Base-by-base conservation (phyloP, 2,113 vertebrate species). In the Rhinopomastus cyanomelas region DNA sequence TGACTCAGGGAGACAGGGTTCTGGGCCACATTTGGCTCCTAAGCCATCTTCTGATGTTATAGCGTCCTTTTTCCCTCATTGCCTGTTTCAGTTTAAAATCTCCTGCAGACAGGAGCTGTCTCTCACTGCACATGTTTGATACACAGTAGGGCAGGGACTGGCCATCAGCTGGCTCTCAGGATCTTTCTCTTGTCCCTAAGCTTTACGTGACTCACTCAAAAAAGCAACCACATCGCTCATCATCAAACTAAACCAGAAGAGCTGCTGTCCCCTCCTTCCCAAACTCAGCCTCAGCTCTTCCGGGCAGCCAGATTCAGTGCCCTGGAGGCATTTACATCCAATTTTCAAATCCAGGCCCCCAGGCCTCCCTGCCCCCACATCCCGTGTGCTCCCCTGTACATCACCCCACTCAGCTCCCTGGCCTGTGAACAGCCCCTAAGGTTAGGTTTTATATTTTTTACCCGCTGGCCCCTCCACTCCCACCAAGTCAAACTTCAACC, bases 401-500 rank as follows among this genome's bases (percentile, higher is more conserved):
- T 81, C 90, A 79, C 74, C 87, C 78, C 51, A 69, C 84, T 85
- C 71, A 3, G 16, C 79, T 91, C 83, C 81, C 81, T n/a, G 0
- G 81, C 78, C 90, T 93, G 87, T 76, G 74, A 93, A 81, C 80
- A 87, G 85, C 62, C 93, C 79, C 88, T 81, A 90, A 93, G 87
- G 90, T 92, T 93, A 84, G 90, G 93, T 94, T 96, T 96, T 95
- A 91, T 90, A 84, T 94, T 95, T 95, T 93, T 73, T 95, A 92
- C 88, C 77, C 81, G 34, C 81, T 82, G 88, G 94, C 95, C 96
- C 91, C 96, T 94, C 93, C 90, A 94, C 86, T 94, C 93, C 90
- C 95, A 95, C 94, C 95, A 96, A 96, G 95, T 96, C 96, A 94
- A 95, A 95, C 94, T 95, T 91, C 80, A 81, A 93, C 90, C 91